phyloP scores from a whole-genome alignment of 2,797 vertebrate genomes.

The Anguilla obscura region DNA sequence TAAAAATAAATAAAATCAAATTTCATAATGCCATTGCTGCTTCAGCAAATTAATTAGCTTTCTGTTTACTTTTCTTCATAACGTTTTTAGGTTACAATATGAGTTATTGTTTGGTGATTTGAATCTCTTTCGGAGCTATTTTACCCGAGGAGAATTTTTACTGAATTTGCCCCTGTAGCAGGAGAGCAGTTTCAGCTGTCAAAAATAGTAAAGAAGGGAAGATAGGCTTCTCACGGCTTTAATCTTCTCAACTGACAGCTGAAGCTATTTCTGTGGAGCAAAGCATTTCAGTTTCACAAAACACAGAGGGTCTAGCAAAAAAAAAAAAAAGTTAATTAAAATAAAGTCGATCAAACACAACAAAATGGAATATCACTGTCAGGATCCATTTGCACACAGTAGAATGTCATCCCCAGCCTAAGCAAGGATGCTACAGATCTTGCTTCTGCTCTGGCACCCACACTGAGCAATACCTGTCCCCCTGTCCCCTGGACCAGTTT shows the following conservation, averaged over 20 bases:
- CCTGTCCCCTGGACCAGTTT: neutral
- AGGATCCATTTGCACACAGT: neutral
- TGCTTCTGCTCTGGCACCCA: neutral
- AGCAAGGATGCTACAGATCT: neutral
- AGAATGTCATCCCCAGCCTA: neutral
- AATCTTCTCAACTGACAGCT: conserved; percentile 30
- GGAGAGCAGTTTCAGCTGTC: conserved; percentile 27
- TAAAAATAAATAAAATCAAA: neutral
- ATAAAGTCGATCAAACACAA: conserved; percentile 20
- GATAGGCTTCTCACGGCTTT: conserved; percentile 22
- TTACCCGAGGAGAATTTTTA: conserved; percentile 2
- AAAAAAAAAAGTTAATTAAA: conserved; percentile 28
- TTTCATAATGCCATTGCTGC: neutral
- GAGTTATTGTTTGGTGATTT: neutral
- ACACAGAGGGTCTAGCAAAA: neutral
- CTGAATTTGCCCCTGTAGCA: conserved; percentile 15
- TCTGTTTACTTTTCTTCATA: neutral
- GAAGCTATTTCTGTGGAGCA: conserved; percentile 17
- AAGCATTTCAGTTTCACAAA: conserved; percentile 23
- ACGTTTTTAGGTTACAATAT: neutral
- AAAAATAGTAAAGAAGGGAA: conserved; percentile 14
- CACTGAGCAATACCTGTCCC: neutral
- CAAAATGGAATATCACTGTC: conserved; percentile 17
- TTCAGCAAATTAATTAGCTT: neutral
- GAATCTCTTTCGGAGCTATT: neutral